Evolutionary conservation across 2,888 invertebrate species (phyloP), one percentile per base, ranked within the genome.

Genomic region (Fabriciana adippe): DNA sequence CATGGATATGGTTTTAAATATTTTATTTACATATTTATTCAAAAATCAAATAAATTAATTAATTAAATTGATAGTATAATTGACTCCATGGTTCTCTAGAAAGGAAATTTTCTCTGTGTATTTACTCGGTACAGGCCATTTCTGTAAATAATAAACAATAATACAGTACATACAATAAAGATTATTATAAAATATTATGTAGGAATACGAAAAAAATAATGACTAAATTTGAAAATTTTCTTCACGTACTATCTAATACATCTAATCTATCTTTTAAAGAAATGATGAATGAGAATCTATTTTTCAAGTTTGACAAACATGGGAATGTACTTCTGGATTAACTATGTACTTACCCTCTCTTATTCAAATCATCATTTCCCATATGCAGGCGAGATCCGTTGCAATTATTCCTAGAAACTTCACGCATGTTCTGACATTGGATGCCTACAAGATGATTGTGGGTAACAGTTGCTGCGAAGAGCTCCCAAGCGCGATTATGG

Each of bases 401-500:
- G 74, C 90, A 90, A 0, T 56, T 81, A 63, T 89, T 76, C 64
- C 72, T 68, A 1, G 76, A 74, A 2, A 89, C 77, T 73, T 90
- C 88, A 13, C 73, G 11, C 35, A 53, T 77, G 53, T 45, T 83
- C 0, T 77, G 51, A 74, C 90, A 90, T 4, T 66, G 60, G 0
- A 71, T 80, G 1, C 83, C 90, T 15, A 81, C 70, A 35, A 89
- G 71, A 63, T 90, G 89, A 70, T 89, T 83, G 70, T 80, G 68
- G 0, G 79, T 75, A 1, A 90, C 80, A 0, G 84, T 81, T 6
- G 88, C 76, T 45, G 86, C 88, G 16, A 88, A 89, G 6, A 85
- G 72, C 59, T 85, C 81, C 83, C 84, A 88, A 6, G 89, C 83
- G 6, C 86, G 84, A 66, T 88, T 83, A 71, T 89, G 90, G 71